Evolutionary conservation across 2,888 invertebrate species (phyloP).

Genomic region (Hermodice carunculata): DNA sequence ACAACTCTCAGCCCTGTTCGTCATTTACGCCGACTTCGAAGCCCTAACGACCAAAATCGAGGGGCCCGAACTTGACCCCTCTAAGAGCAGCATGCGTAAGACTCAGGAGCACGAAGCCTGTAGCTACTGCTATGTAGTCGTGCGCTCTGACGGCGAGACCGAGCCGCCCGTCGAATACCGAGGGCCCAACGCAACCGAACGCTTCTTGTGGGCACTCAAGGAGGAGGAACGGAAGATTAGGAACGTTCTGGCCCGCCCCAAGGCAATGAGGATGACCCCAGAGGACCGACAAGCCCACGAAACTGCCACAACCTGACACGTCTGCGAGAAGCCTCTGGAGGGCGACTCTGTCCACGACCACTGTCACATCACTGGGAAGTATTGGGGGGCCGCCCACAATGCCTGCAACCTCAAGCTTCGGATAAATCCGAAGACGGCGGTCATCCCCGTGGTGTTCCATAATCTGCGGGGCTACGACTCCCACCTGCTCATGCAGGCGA

Average conservation of each 20-base stretch:
- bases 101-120: background rate
- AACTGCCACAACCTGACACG: slow-evolving; percentile 1
- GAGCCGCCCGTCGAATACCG: slow-evolving; percentile 25
- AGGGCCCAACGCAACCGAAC: slow-evolving; percentile 19
- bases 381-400: slow-evolving; percentile 33
- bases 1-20: background rate
- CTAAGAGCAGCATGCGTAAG: slow-evolving; percentile 3
- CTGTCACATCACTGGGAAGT: slow-evolving; percentile 29
- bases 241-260: background rate
- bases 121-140: slow-evolving; percentile 21
- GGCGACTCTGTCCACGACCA: slow-evolving; percentile 22
- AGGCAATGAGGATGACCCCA: background rate
- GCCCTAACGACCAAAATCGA: background rate
- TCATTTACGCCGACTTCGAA: slow-evolving; percentile 17
- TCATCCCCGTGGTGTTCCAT: slow-evolving; percentile 35
- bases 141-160: slow-evolving; percentile 15
- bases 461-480: slow-evolving; percentile 37
- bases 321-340: background rate
- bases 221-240: background rate
- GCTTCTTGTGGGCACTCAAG: background rate
- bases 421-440: slow-evolving; percentile 19
- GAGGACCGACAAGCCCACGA: background rate
- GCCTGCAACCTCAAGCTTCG: background rate
- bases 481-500: slow-evolving; percentile 30
- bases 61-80: background rate